Conservation (phyloP, 2,888 invertebrate genomes). For the Antheraea yamamai region DNA sequence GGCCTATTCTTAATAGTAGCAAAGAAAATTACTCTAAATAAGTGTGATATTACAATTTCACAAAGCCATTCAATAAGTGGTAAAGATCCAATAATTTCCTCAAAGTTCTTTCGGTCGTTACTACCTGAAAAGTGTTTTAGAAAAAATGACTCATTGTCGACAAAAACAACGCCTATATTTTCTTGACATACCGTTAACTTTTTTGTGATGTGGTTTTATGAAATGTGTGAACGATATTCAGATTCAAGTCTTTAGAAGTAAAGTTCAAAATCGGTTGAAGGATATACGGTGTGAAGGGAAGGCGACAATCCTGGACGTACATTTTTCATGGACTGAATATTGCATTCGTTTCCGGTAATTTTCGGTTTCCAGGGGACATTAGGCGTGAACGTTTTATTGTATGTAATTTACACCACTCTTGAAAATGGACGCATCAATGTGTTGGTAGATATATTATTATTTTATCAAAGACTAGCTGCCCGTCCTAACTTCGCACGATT, state of each 20-base stretch:
- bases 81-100: neutral
- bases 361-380: slow-evolving; percentile 1
- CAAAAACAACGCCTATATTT: neutral
- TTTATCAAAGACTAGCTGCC: neutral
- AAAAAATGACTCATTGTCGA: neutral
- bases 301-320: neutral
- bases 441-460: neutral
- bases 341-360: slow-evolving; percentile 4
- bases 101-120: neutral
- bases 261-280: neutral
- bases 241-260: neutral
- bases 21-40: too few species aligned
- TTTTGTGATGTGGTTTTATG: neutral
- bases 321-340: slow-evolving; percentile 4
- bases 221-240: neutral
- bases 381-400: slow-evolving; percentile 3
- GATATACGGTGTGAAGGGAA: neutral
- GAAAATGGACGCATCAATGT: neutral
- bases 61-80: neutral
- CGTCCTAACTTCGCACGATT: too few species aligned
- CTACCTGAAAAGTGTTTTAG: neutral
- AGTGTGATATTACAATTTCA: neutral
- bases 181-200: neutral
- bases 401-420: neutral
- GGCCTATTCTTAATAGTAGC: too few species aligned